Evolutionary conservation across 2,113 vertebrate species (phyloP).

Genomic region (Crocuta crocuta): DNA sequence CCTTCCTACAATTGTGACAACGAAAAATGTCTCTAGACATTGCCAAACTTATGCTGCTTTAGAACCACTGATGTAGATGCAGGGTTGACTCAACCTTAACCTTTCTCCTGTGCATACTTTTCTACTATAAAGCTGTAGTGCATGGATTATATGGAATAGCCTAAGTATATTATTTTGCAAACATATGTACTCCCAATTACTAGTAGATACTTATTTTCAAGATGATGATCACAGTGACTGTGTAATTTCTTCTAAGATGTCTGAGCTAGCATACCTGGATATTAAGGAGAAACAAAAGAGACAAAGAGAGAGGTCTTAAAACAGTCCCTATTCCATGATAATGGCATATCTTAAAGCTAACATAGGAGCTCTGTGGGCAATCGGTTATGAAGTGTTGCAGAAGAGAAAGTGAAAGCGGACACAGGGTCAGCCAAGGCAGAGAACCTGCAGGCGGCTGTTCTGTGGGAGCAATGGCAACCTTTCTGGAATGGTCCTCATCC

Average conservation of each 20-base stretch:
- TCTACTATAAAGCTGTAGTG: not conserved
- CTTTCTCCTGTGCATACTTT: not conserved
- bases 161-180: not conserved
- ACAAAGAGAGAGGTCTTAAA: not conserved
- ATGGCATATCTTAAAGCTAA: not conserved
- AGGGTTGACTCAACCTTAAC: not conserved
- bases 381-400: not conserved
- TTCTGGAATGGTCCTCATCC: not conserved
- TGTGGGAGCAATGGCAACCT: not conserved
- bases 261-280: not conserved
- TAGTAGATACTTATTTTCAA: slow-evolving; percentile 19
- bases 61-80: not conserved
- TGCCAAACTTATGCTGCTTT: not conserved
- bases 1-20: not conserved
- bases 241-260: slow-evolving; percentile 22
- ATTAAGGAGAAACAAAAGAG: not conserved
- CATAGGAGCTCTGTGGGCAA: not conserved
- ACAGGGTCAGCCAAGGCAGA: not conserved
- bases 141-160: not conserved
- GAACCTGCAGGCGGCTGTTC: not conserved
- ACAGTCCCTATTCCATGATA: not conserved
- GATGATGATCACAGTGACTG: not conserved
- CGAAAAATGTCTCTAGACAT: not conserved
- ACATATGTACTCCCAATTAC: not conserved
- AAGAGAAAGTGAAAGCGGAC: slow-evolving; percentile 61